phyloP scores from a whole-genome alignment of 2,797 vertebrate genomes.

The Hozukius guyotensis region DNA sequence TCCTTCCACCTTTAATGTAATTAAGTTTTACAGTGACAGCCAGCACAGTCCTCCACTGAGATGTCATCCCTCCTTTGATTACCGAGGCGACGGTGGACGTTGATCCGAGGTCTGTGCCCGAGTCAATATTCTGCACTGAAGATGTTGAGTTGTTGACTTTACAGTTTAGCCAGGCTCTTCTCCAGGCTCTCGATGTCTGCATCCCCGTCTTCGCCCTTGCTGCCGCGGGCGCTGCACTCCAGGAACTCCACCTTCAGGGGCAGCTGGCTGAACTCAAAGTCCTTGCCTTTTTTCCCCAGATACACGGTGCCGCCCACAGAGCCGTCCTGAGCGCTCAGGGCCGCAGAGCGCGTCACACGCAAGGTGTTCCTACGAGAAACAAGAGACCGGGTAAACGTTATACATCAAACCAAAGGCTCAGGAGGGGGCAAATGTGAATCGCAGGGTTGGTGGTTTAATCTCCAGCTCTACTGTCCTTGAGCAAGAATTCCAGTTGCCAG shows the following conservation, averaged over 20 bases:
- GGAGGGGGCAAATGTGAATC: neutral
- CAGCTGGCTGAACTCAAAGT: conserved; percentile 96
- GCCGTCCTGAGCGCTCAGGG: conserved; percentile 91
- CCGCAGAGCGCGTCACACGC: conserved; percentile 91
- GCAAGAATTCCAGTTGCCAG: neutral
- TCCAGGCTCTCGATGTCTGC: conserved; percentile 87
- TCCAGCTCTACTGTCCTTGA: neutral
- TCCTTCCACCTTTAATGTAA: conserved; percentile 6
- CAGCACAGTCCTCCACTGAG: conserved; percentile 11
- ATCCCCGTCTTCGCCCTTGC: conserved; percentile 82
- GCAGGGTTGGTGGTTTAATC: no score
- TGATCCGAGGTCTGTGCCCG: conserved; percentile 12
- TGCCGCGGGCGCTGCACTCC: conserved; percentile 92
- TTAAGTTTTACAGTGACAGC: neutral
- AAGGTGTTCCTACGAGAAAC: conserved; percentile 90
- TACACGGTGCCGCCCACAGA: conserved; percentile 79
- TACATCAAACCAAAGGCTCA: neutral
- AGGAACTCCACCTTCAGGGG: conserved; percentile 92
- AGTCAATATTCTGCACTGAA: conserved; percentile 6
- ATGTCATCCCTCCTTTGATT: conserved; percentile 26
- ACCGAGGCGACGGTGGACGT: neutral
- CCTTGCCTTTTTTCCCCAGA: conserved; percentile 95
- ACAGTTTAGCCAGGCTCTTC: conserved; percentile 89
- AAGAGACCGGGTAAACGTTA: neutral
- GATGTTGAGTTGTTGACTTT: conserved; percentile 37